Evolutionary conservation across 2,797 vertebrate species (phyloP).

Genomic region (Sebastes miniatus): DNA sequence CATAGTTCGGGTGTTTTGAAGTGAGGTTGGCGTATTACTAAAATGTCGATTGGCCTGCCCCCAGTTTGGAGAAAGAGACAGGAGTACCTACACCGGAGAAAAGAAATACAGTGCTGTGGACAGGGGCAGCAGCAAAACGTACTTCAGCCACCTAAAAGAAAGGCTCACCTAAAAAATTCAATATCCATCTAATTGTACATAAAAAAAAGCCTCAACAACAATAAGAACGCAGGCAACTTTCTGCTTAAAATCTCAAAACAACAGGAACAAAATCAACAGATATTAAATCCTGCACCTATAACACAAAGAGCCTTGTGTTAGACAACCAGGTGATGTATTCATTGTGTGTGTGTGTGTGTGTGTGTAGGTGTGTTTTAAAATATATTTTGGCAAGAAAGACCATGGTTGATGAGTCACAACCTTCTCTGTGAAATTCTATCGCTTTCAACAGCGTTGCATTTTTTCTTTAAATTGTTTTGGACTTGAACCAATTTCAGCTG

Average conservation of each 20-base stretch:
- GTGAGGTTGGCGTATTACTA: too few species aligned
- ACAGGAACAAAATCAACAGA: not conserved
- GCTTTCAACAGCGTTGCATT: slow-evolving; percentile 42
- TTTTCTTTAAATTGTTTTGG: slow-evolving; percentile 66
- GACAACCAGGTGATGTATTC: slow-evolving; percentile 14
- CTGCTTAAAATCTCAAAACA: not conserved
- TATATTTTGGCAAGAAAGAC: slow-evolving; percentile 35
- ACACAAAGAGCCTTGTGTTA: slow-evolving; percentile 3
- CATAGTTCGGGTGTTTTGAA: too few species aligned
- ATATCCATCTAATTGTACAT: too few species aligned
- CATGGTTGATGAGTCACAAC: slow-evolving; percentile 39
- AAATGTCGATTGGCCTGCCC: fast-evolving
- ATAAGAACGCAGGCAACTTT: not conserved
- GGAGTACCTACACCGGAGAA: too few species aligned
- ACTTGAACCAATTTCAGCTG: slow-evolving; percentile 56
- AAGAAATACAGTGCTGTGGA: too few species aligned
- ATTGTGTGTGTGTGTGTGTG: not conserved
- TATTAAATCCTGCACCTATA: not conserved
- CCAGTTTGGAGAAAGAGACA: too few species aligned
- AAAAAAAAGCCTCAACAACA: not conserved
- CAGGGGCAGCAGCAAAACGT: too few species aligned
- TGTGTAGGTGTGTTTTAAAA: not conserved
- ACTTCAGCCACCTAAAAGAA: too few species aligned
- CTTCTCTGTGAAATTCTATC: slow-evolving; percentile 57
- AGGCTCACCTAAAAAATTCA: too few species aligned